Base-by-base conservation (phyloP, 64 coral and sea anemone genomes). In the Stichodactyla helianthus region DNA sequence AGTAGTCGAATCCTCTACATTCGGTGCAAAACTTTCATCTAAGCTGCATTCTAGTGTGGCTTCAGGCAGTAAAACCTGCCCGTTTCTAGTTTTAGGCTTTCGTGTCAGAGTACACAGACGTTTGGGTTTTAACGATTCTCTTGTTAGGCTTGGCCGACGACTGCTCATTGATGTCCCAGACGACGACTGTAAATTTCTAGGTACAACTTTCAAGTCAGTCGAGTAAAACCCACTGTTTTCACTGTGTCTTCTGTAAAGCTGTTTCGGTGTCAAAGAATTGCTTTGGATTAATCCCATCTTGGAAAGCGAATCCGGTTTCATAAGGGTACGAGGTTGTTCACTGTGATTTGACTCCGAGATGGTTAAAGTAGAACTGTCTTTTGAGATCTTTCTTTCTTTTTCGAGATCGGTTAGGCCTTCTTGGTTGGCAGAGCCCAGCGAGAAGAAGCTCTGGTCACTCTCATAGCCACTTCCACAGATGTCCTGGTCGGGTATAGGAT, bases 391-490 rank as follows among this genome's bases (percentile, higher is more conserved):
- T 74, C 78, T 81, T 10, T 81, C 50, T 28, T 52, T 51, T 81
- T 81, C 78, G 15, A 81, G 78, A 51, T 81, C 78, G 19, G 78
- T 81, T 51, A 81, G 53, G 18, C 78, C 78, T 22, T 81, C 78
- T 54, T 54, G 78, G 19, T 54, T 81, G 8, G 50, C 78, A 20
- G 83, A 84, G 25, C 83, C 83, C 5, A 8, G 27, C 11, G 90
- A 86, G 8, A 65, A 82, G 59, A 52, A 28, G 58, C 90, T 91
- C 16, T 91, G 84, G 60, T 91, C 90, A 59, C 84, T 91, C 7
- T 91, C 90, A 60, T 91, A 91, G 7, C 90, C 90, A 87, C 84
- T 91, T n/a, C 68, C 68, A 74, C 26, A 74, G 10, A 74, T 13
- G 6, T 64, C n/a, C 50, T 51, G 56, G 28, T 55, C 6, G 19